Evolutionary conservation across 2,113 vertebrate species (phyloP).

Genomic region (Neodon shergylaensis): DNA sequence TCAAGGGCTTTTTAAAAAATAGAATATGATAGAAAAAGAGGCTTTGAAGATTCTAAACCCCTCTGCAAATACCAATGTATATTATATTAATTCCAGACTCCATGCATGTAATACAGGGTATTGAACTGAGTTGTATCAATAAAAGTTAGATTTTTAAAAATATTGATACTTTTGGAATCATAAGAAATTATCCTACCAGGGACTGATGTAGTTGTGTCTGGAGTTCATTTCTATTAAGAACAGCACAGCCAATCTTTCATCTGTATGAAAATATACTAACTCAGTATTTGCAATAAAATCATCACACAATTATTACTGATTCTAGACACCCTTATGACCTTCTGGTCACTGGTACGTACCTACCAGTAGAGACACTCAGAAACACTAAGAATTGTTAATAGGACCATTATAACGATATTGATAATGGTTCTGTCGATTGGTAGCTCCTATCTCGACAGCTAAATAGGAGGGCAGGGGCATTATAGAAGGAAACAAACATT

Average conservation of each 20-base stretch:
- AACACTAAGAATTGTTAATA: conserved; percentile 57
- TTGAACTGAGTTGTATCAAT: not conserved
- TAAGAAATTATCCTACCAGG: not conserved
- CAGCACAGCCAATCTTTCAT: not conserved
- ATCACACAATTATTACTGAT: not conserved
- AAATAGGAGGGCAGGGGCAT: not conserved
- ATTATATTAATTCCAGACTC: not conserved
- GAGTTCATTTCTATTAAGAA: conserved; percentile 38
- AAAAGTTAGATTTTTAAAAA: not conserved
- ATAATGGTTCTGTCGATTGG: conserved; percentile 44
- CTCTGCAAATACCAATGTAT: not conserved
- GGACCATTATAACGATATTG: conserved; percentile 42
- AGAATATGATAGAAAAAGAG: not conserved
- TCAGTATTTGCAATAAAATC: conserved; percentile 38
- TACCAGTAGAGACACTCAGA: not conserved
- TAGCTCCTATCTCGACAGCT: conserved; percentile 40
- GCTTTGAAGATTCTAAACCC: conserved; percentile 10
- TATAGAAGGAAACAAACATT: conserved; percentile 28
- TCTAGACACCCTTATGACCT: not conserved
- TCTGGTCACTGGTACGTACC: conserved; percentile 13
- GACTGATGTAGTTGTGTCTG: not conserved
- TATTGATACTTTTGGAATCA: conserved; percentile 39
- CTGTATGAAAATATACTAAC: conserved; percentile 27
- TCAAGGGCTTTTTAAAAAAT: not conserved
- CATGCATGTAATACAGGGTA: not conserved